Conservation (phyloP, 2,888 invertebrate genomes). For the Hipparchia semele region DNA sequence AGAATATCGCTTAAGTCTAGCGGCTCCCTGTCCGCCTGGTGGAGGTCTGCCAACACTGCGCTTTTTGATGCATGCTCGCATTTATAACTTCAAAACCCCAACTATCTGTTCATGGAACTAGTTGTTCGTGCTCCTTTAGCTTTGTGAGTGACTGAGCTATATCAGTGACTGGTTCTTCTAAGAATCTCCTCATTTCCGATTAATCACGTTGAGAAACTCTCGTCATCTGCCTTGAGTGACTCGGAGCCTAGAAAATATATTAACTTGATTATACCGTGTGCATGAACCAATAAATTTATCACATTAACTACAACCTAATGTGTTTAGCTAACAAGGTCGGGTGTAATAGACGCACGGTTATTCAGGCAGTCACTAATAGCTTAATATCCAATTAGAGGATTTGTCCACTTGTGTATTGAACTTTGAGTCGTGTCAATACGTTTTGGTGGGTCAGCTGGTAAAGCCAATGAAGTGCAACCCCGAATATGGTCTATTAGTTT, state of each 20-base stretch:
- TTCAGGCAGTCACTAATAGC: constrained; percentile 54
- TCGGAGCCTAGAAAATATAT: neutral
- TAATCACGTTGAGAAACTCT: too few species aligned
- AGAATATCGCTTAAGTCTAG: too few species aligned
- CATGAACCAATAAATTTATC: constrained; percentile 28
- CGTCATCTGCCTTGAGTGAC: too few species aligned
- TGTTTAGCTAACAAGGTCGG: constrained; percentile 38
- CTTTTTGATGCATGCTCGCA: too few species aligned
- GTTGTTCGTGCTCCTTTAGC: too few species aligned
- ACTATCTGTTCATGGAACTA: too few species aligned
- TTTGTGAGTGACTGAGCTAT: too few species aligned
- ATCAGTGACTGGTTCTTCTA: too few species aligned
- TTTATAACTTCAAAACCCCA: too few species aligned
- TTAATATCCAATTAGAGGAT: constrained; percentile 72
- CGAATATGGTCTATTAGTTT: constrained; percentile 75
- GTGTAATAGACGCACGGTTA: constrained; percentile 30
- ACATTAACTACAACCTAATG: constrained; percentile 30
- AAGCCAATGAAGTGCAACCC: constrained; percentile 78
- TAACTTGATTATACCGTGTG: constrained; percentile 22
- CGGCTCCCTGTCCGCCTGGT: too few species aligned
- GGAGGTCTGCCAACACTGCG: too few species aligned
- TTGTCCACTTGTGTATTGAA: constrained; percentile 73
- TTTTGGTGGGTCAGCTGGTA: constrained; percentile 73
- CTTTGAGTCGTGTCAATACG: constrained; percentile 73
- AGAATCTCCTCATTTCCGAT: too few species aligned